Percentiles rank a stretch among this genome's conserved stretches.
Evolutionary conservation across 1,140 invertebrate genomes (phyloP).

Genomic region (Nasonia giraulti): DNA sequence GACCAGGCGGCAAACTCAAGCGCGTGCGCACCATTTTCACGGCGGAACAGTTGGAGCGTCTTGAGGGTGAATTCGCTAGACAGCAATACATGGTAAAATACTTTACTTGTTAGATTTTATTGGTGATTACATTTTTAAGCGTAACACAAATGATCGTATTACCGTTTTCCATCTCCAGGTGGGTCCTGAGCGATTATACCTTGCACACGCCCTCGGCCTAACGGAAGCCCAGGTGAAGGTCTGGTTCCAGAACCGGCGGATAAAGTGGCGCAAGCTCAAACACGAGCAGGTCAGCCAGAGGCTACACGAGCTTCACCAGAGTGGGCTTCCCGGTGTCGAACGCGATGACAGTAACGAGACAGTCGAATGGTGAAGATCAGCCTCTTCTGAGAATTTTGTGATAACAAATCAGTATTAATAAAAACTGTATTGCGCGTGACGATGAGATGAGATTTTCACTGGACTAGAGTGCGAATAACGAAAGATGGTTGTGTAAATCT

Average conservation of each 20-base stretch:
- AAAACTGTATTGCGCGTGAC: neutral
- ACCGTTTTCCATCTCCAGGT: slow-evolving; percentile 62
- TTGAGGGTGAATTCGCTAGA: slow-evolving; percentile 93
- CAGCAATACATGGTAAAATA: slow-evolving; percentile 91
- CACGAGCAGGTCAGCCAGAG: slow-evolving; percentile 92
- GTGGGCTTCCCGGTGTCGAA: slow-evolving; percentile 64
- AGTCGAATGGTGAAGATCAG: slow-evolving; percentile 65
- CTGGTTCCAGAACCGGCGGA: slow-evolving; percentile 97
- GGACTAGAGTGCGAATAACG: neutral
- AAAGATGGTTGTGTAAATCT: neutral
- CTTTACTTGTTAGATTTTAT: neutral
- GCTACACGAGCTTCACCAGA: slow-evolving; percentile 84
- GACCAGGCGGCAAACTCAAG: slow-evolving; percentile 77
- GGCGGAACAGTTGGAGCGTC: slow-evolving; percentile 90
- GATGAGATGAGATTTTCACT: neutral
- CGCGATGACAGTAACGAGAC: slow-evolving; percentile 69
- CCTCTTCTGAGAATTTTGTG: neutral
- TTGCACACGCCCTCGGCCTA: slow-evolving; percentile 90
- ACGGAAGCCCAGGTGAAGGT: slow-evolving; percentile 97
- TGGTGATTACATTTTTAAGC: neutral
- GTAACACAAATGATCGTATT: too few relatives aligned
- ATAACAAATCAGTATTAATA: neutral
- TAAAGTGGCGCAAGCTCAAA: slow-evolving; percentile 97
- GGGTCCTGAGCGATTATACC: slow-evolving; percentile 91
- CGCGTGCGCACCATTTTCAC: slow-evolving; percentile 96